Percentiles rank a stretch among this genome's conserved stretches.
Evolutionary conservation across 2,797 vertebrate genomes (phyloP).

Genomic region (Phataginus tetradactyla): DNA sequence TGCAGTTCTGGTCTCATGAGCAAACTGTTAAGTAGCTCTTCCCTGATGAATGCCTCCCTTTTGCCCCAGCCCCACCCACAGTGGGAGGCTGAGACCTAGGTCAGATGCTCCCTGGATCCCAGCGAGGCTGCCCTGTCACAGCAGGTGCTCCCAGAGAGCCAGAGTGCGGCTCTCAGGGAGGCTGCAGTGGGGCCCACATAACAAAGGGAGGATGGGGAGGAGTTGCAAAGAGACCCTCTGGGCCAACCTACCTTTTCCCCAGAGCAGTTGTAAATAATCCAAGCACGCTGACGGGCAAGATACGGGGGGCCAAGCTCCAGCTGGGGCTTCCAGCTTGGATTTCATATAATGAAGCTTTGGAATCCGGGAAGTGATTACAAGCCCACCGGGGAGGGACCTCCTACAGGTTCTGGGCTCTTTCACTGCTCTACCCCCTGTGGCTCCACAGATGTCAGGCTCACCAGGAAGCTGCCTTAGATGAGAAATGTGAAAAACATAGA

Average conservation of each 20-base stretch:
- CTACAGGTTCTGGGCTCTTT: not conserved
- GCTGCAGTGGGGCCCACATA: not conserved
- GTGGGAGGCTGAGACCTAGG: not conserved
- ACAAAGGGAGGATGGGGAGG: not conserved
- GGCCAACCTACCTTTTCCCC: not conserved
- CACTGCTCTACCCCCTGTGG: not conserved
- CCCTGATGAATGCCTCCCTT: not conserved
- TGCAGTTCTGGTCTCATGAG: not conserved
- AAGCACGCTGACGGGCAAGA: not conserved
- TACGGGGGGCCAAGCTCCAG: not conserved
- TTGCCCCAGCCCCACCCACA: not conserved
- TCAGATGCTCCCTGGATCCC: not conserved
- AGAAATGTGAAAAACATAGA: not conserved
- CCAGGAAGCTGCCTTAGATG: not conserved
- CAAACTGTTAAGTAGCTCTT: not conserved
- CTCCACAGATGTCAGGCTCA: not conserved
- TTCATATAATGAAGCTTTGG: slow-evolving; percentile 40
- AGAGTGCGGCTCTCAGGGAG: not conserved
- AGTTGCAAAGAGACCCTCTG: not conserved
- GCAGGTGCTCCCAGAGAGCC: not conserved
- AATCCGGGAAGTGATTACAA: slow-evolving; percentile 1
- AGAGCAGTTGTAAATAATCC: not conserved
- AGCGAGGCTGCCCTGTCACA: rapidly evolving
- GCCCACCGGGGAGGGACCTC: slow-evolving; percentile 17
- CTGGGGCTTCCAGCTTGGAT: slow-evolving; percentile 19